Evolutionary conservation across 2,888 invertebrate species (phyloP), one percentile per base, ranked within the genome.

Genomic region (Neuroscelio doddi): DNA sequence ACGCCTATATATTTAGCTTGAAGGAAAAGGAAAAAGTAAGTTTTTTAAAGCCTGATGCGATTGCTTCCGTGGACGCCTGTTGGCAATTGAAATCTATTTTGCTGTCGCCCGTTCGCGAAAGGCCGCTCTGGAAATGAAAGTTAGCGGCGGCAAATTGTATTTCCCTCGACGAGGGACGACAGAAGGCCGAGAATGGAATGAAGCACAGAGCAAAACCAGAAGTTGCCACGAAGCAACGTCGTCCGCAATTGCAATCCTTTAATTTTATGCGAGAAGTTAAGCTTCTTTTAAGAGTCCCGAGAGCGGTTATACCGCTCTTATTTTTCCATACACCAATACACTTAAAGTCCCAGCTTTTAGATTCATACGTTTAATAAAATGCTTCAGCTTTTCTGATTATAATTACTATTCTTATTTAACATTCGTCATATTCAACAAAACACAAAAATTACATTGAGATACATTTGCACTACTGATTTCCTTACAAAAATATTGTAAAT

Each of bases 221-320:
- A 61, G 62, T 63, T 66, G 55, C 69, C 53, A 59, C 62, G 70
- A 63, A 72, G 72, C 70, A 69, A 72, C 70, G 75, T 71, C 72
- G 73, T 73, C 75, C 76, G 75, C 80, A 82, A 82, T 79, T 79
- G 75, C 81, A 77, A 80, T 81, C 78, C 80, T 74, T 80, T 82
- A 82, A 83, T 83, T 83, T 83, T 81, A 83, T 83, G 83, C 83
- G 71, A 71, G 55, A 82, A 82, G 81, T 83, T 82, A 80, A 81
- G 80, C 78, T 79, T 73, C 78, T 79, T 78, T 80, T 79, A 80
- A 80, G 80, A 81, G 78, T 80, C 46, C 53, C 36, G 39, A 36
- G 39, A 56, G 50, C 44, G 38, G 49, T 65, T 57, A 57, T 50
- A 57, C 42, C 58, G 46, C 36, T 26, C 46, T 51, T 39, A 39